A percentile compares a stretch with the other conserved stretches of the same genome.
phyloP scores from a whole-genome alignment of 2,797 vertebrate species.

The Prionace glauca region DNA sequence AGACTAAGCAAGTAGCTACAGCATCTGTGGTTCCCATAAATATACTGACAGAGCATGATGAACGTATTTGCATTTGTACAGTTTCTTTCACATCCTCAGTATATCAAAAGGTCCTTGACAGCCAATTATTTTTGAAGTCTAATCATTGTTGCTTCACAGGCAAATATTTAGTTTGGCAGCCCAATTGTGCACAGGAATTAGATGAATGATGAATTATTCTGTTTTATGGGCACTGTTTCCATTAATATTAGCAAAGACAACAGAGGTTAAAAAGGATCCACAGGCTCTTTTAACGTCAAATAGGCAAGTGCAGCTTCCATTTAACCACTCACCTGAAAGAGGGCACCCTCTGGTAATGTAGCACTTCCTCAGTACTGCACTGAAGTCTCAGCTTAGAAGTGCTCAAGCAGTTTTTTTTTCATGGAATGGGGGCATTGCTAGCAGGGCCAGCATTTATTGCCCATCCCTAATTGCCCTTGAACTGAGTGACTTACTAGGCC shows the following conservation, averaged over 20 bases:
- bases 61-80: background rate
- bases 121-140: background rate
- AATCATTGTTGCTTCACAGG: background rate
- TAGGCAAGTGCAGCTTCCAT: background rate
- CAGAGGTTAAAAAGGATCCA: background rate
- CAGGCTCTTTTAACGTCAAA: background rate
- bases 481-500: too few relatives aligned
- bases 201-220: background rate
- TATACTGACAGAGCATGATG: background rate
- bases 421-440: too few relatives aligned
- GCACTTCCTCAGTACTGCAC: background rate
- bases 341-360: background rate
- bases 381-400: background rate
- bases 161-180: background rate
- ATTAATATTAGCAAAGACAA: background rate
- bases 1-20: background rate
- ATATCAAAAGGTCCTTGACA: background rate
- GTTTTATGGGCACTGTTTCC: background rate
- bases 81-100: background rate
- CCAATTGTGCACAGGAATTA: background rate
- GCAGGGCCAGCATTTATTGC: too few relatives aligned
- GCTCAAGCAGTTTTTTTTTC: background rate
- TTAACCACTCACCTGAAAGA: background rate
- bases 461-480: too few relatives aligned
- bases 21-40: too few relatives aligned